Base-by-base conservation (phyloP, 1,140 invertebrate species). In the Druon quercuslanigerum region DNA sequence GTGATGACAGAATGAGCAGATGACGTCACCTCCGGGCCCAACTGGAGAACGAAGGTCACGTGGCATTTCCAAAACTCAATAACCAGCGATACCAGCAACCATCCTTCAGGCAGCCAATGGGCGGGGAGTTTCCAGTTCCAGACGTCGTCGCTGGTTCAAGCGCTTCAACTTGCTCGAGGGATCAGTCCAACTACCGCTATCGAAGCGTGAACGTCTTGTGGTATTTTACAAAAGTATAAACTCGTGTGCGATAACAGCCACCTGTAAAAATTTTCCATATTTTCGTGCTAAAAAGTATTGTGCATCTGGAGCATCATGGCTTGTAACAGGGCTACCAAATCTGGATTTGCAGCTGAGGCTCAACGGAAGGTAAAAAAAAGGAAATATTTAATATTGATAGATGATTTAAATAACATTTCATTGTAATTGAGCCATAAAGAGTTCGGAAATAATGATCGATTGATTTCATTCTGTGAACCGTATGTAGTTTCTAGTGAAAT, bases 331-430 rank as follows among this genome's bases (percentile, higher is more conserved):
- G 97, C 97, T 87, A 93, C 96, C 52, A 98, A 98, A 92, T 97
- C 96, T 89, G 97, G 97, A 94, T 97, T 98, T 92, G 97, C 97
- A 79, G 97, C 97, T 51, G 97, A 98, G 89, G 96, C 97, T 50
- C 97, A 98, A 91, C 94, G 95, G 88, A 98, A 97, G 94, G 97
- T 98, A 91, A 93, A 92, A 73, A 56, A 60, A 66, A 51, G 25
- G 50, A 73, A n/a, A 70, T 2, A 50, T 73, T 72, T 52, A 8
- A 51, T 17, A 20, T 20, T 7, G 40, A 14, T 52, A 52, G 8
- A 40, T 40, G 5, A 50, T 51, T 73, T 46, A 11, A 11, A 46
- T 46, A 46, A 46, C 40, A 46, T 46, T 9, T 46, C 7, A 9
- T 46, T 46, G 40, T 46, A 8, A 46, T 46, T 9, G 7, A 46